Evolutionary conservation across 2,888 invertebrate genomes (phyloP).

Genomic region (Eupithecia centaureata): DNA sequence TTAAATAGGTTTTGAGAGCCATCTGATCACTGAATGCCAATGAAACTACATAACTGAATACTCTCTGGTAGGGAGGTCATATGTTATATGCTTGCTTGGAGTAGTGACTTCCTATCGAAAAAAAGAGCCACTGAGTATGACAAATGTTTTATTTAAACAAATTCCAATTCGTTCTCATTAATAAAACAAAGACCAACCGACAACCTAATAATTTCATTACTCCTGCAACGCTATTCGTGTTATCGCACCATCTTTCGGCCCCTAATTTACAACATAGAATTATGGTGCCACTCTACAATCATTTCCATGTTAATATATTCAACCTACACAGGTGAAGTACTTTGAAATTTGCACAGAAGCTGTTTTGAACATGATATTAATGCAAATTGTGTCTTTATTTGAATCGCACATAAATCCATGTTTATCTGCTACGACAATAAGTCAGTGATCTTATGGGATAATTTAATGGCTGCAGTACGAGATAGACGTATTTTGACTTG

Average conservation of each 20-base stretch:
- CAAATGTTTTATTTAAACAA: constrained; percentile 10
- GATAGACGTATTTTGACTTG: constrained; percentile 1
- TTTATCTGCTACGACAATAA: constrained; percentile 10
- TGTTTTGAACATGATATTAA: constrained; percentile 34
- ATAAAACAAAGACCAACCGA: constrained; percentile 57
- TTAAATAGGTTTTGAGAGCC: too few relatives aligned
- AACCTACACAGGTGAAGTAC: constrained; percentile 56
- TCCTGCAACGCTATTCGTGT: constrained; percentile 56
- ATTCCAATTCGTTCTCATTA: constrained; percentile 46
- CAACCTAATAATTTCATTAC: constrained; percentile 68
- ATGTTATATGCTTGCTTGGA: too few relatives aligned
- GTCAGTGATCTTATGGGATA: constrained; percentile 20
- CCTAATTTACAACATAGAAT: constrained; percentile 52
- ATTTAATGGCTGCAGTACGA: neutral
- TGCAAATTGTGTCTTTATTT: constrained; percentile 33
- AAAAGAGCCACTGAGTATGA: neutral
- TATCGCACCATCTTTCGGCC: constrained; percentile 60
- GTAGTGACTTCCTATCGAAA: neutral
- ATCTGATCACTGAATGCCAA: too few relatives aligned
- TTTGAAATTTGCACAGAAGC: constrained; percentile 45
- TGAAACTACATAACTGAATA: too few relatives aligned
- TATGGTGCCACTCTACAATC: constrained; percentile 35
- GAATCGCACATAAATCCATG: constrained; percentile 25
- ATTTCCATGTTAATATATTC: constrained; percentile 57
- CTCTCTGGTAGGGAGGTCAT: too few relatives aligned